A percentile compares a stretch with the other conserved stretches of the same genome.
These are phyloP conservation scores for Nannoperca obscura DNA, from an alignment of 2,797 vertebrate genomes.

Conservation along the genomic window DNA sequence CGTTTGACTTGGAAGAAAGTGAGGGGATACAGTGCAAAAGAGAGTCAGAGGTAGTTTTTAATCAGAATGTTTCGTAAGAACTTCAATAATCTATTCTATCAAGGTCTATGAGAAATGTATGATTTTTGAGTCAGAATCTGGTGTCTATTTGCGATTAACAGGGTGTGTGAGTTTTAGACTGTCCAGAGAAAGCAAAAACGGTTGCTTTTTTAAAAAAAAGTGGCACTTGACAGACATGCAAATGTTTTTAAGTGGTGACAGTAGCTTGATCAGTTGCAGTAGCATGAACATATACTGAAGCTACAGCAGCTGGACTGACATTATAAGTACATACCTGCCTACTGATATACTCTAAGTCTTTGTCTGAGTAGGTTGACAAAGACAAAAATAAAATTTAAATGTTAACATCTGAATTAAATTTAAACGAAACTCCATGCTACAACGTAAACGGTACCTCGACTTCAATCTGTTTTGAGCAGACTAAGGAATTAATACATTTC, in stretches of 20 bases:
- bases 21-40: constrained; percentile 21
- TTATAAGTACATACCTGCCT: constrained; percentile 1
- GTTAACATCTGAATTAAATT: constrained; percentile 26
- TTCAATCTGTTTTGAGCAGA: background rate
- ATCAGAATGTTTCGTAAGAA: background rate
- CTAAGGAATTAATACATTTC: background rate
- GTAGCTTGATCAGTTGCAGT: background rate
- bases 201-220: background rate
- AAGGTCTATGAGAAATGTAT: no score
- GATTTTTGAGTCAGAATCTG: background rate
- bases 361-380: constrained; percentile 14
- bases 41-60: background rate
- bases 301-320: constrained; percentile 8
- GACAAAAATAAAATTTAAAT: constrained; percentile 34
- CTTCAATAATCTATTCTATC: background rate
- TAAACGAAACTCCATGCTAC: background rate
- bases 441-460: background rate
- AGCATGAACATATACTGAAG: background rate
- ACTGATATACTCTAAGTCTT: background rate
- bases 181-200: background rate
- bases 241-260: background rate
- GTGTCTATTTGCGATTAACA: background rate
- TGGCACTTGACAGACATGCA: background rate
- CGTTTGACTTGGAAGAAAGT: constrained; percentile 13
- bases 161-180: background rate